Evolutionary conservation across 2,797 vertebrate genomes (phyloP).

Genomic region (Vultur gryphus): DNA sequence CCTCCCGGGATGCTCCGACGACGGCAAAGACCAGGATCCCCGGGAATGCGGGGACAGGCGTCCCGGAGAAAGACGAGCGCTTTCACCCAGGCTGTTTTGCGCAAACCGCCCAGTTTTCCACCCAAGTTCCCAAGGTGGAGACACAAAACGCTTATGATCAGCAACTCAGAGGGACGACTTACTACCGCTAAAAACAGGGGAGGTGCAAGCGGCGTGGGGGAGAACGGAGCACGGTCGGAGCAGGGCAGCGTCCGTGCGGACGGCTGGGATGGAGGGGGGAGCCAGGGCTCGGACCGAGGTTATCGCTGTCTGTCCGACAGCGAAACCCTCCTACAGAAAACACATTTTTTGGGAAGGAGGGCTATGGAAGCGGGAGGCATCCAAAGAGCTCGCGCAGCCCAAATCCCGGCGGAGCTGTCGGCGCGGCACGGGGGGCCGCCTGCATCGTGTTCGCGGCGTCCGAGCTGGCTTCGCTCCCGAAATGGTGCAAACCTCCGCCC

Average conservation of each 20-base stretch:
- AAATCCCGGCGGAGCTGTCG: not conserved
- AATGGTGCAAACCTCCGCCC: constrained; percentile 50
- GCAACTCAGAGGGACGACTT: not conserved
- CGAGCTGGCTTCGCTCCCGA: constrained; percentile 55
- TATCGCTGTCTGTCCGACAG: not conserved
- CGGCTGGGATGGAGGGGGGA: not conserved
- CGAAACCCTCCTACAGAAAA: not conserved
- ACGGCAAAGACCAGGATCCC: not conserved
- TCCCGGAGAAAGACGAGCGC: fast-evolving
- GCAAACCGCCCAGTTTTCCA: not conserved
- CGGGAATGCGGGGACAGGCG: fast-evolving
- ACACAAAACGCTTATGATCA: not conserved
- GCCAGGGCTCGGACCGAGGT: not conserved
- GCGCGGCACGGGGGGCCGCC: not conserved
- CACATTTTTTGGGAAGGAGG: not conserved
- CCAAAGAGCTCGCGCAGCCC: not conserved
- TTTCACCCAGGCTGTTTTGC: not conserved
- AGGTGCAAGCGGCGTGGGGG: not conserved
- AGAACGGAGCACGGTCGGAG: not conserved
- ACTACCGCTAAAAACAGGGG: not conserved
- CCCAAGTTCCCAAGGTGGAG: not conserved
- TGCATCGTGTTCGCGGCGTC: constrained; percentile 40
- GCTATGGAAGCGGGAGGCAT: not conserved
- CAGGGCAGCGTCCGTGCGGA: fast-evolving
- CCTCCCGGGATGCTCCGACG: fast-evolving